Evolutionary conservation across 2,113 vertebrate species (phyloP).

Genomic region (human (Homo sapiens)): DNA sequence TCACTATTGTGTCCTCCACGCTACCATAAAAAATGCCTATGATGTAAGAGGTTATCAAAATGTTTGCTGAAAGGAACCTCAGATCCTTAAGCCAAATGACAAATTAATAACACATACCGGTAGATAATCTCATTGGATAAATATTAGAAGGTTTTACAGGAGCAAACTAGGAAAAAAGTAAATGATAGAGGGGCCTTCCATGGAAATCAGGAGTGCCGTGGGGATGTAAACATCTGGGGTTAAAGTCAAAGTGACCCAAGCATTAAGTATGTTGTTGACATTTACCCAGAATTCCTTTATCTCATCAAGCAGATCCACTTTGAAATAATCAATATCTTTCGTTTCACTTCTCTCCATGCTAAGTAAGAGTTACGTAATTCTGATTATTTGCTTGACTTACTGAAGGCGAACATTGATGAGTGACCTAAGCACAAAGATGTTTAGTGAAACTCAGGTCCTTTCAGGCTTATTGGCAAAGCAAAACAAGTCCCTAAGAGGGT

Average conservation of each 20-base stretch:
- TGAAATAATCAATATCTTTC: background rate
- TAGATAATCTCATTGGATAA: background rate
- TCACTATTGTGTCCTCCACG: background rate
- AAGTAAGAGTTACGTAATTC: background rate
- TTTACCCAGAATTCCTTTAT: background rate
- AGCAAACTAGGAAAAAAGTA: background rate
- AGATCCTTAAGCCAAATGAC: background rate
- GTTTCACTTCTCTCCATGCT: background rate
- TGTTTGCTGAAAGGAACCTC: conserved; percentile 43
- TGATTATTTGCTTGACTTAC: background rate
- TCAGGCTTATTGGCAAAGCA: background rate
- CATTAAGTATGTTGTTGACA: background rate
- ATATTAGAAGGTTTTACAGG: background rate
- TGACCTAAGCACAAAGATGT: background rate
- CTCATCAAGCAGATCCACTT: background rate
- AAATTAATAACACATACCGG: background rate
- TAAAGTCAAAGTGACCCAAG: background rate
- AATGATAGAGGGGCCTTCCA: background rate
- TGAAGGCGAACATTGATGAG: background rate
- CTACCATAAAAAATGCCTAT: background rate
- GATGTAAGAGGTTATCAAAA: background rate
- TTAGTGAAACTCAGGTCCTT: background rate
- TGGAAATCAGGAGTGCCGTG: background rate
- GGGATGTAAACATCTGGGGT: background rate
- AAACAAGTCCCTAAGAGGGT: background rate